Conservation (phyloP, 1,140 invertebrate genomes). For the Temnothorax nylanderi region DNA sequence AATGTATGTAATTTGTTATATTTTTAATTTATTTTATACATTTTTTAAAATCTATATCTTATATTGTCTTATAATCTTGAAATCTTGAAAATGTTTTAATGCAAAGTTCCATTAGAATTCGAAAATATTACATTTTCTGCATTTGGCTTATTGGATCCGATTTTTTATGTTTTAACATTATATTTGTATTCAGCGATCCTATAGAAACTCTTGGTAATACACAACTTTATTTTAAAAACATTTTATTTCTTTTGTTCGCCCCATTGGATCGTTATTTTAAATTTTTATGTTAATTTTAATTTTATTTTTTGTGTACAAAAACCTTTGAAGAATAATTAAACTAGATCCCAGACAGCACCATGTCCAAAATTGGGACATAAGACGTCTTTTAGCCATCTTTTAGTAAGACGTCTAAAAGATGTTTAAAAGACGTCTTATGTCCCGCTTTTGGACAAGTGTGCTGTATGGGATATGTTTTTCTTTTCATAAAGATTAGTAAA, state of each 20-base stretch:
- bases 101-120: neutral
- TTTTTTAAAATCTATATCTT: neutral
- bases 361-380: too few relatives aligned
- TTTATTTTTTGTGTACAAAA: too few relatives aligned
- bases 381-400: too few relatives aligned
- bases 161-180: neutral
- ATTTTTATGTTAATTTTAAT: too few relatives aligned
- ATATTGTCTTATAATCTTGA: neutral
- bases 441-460: too few relatives aligned
- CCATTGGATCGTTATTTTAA: neutral
- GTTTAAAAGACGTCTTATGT: too few relatives aligned
- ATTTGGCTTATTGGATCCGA: neutral
- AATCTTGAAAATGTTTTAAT: neutral
- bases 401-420: too few relatives aligned
- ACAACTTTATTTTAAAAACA: neutral
- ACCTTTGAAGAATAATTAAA: neutral
- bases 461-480: neutral
- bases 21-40: neutral
- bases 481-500: neutral
- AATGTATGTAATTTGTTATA: neutral
- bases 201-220: neutral
- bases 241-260: neutral
- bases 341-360: too few relatives aligned
- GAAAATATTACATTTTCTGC: neutral
- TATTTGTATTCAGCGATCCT: neutral